These are phyloP conservation scores for Eudorcas thomsonii DNA, from an alignment of 2,113 vertebrate genomes.

Conservation along the genomic window DNA sequence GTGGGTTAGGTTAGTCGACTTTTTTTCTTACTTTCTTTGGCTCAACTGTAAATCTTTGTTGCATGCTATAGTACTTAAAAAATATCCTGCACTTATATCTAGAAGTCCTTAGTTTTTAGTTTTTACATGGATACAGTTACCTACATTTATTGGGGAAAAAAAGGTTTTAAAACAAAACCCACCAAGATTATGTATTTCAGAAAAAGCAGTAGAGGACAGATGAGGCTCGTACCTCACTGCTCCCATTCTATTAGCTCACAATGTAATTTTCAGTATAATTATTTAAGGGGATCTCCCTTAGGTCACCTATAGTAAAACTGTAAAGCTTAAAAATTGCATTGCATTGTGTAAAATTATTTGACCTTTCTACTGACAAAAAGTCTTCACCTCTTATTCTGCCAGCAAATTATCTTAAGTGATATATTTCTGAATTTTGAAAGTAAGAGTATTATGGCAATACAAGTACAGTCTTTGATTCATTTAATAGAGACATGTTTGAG, in stretches of 20 bases:
- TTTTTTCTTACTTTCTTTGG: constrained; percentile 92
- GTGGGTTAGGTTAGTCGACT: constrained; percentile 99
- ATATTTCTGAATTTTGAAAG: constrained; percentile 21
- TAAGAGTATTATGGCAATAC: neutral
- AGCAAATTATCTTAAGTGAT: constrained; percentile 25
- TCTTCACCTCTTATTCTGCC: neutral
- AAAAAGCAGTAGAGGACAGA: neutral
- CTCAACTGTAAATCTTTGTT: constrained; percentile 79
- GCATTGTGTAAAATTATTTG: constrained; percentile 27
- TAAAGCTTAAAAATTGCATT: constrained; percentile 27
- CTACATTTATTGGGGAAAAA: neutral
- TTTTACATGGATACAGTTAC: neutral
- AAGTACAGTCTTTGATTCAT: neutral
- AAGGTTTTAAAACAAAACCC: neutral
- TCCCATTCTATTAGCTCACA: neutral
- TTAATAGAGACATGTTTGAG: neutral
- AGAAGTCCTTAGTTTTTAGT: neutral
- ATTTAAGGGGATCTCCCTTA: constrained; percentile 15
- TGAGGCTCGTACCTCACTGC: neutral
- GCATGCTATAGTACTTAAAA: constrained; percentile 65
- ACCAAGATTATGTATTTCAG: neutral
- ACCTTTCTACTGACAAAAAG: constrained; percentile 39
- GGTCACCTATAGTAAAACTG: constrained; percentile 23
- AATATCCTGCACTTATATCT: neutral
- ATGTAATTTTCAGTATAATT: neutral